Evolutionary conservation across 23 tunicate species (phyloP).

Genomic region (Diplosoma virens): DNA sequence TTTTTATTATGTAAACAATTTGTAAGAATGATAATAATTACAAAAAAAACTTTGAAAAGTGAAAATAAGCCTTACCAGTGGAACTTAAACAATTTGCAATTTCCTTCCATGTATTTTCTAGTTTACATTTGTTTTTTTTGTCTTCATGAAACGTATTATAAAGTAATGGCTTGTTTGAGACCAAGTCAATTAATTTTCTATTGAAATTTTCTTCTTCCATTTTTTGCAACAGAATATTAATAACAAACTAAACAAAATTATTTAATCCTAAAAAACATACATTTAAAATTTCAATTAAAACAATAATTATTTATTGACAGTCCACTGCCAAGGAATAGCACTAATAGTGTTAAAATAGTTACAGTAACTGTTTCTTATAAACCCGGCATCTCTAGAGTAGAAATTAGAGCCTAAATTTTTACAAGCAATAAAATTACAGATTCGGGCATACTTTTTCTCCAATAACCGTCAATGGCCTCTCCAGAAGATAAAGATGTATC

Average conservation of each 20-base stretch:
- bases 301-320: neutral
- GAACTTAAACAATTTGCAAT: conserved; percentile 13
- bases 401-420: conserved; percentile 32
- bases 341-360: conserved; percentile 33
- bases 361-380: neutral
- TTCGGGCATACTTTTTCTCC: conserved; percentile 21
- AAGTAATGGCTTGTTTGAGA: neutral
- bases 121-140: neutral
- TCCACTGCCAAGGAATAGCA: conserved; percentile 53
- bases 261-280: too few relatives aligned
- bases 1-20: too few relatives aligned
- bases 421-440: conserved; percentile 9
- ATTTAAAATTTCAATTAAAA: too few relatives aligned
- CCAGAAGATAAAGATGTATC: conserved; percentile 25
- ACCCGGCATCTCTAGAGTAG: conserved; percentile 21
- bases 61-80: neutral
- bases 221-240: neutral
- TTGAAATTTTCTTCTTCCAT: conserved; percentile 25
- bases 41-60: neutral
- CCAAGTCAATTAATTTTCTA: conserved; percentile 16
- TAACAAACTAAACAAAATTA: neutral
- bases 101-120: conserved; percentile 27
- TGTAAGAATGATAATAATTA: neutral
- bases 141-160: conserved; percentile 16
- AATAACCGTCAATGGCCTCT: conserved; percentile 9